These are phyloP conservation scores for Microtus richardsoni DNA, from an alignment of 2,113 vertebrate species.

Conservation along the genomic window DNA sequence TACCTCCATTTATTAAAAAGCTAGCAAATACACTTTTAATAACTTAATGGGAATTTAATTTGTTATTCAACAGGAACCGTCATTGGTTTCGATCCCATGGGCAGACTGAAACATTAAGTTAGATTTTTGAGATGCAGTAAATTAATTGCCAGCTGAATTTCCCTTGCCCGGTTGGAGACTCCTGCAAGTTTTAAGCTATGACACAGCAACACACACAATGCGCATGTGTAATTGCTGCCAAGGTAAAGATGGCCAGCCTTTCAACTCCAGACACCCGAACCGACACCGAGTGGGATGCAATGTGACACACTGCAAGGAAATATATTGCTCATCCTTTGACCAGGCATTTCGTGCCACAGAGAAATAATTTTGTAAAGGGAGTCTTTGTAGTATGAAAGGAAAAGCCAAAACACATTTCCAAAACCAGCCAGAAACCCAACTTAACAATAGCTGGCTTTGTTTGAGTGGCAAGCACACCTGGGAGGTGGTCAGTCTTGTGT, in stretches of 20 bases:
- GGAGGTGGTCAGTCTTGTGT: neutral
- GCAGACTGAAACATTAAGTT: conserved; percentile 29
- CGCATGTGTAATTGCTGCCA: neutral
- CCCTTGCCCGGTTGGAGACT: neutral
- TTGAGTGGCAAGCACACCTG: neutral
- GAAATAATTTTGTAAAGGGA: conserved; percentile 64
- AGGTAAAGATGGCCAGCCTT: conserved; percentile 20
- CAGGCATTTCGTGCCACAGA: neutral
- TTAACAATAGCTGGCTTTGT: neutral
- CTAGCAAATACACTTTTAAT: neutral
- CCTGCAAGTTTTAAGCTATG: neutral
- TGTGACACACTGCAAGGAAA: conserved; percentile 48
- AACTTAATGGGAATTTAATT: conserved; percentile 17
- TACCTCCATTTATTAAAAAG: neutral
- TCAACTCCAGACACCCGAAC: conserved; percentile 28
- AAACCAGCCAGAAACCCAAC: neutral
- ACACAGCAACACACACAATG: neutral
- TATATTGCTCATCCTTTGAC: conserved; percentile 63
- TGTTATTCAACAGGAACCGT: conserved; percentile 27
- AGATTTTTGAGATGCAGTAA: neutral
- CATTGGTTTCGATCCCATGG: neutral
- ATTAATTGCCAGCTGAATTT: neutral
- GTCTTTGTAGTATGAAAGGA: conserved; percentile 44
- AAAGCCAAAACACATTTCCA: conserved; percentile 36
- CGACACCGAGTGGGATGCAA: conserved; percentile 8